Conservation (phyloP, 2,888 invertebrate species). For the Pammene aurita region DNA sequence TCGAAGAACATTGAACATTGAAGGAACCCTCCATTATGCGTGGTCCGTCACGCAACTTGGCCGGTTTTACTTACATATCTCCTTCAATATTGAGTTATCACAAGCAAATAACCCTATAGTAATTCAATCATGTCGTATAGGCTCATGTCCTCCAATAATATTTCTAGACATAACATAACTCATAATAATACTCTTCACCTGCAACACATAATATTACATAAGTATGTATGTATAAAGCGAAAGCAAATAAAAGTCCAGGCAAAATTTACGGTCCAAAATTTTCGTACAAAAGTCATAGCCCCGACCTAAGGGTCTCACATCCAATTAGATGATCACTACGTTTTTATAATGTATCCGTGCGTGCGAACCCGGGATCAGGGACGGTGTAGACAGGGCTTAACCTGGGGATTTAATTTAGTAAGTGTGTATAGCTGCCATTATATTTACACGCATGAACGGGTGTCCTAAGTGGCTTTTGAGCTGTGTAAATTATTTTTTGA, state of each 20-base stretch:
- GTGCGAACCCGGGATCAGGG: conserved; percentile 21
- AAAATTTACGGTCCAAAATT: background rate
- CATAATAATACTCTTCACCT: too few species aligned
- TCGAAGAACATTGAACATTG: too few species aligned
- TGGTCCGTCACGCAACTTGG: too few species aligned
- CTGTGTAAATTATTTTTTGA: background rate
- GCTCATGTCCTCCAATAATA: too few species aligned
- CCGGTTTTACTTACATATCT: too few species aligned
- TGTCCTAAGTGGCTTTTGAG: background rate
- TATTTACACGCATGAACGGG: background rate
- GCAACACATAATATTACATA: background rate
- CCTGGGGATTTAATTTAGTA: background rate
- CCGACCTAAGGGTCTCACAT: conserved; percentile 17
- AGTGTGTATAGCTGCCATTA: conserved; percentile 8
- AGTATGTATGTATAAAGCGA: background rate
- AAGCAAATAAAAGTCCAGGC: background rate
- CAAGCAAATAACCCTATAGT: too few species aligned
- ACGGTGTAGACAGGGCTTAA: conserved; percentile 14
- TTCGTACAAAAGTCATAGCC: conserved; percentile 18
- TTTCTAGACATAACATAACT: too few species aligned
- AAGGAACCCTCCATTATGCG: too few species aligned
- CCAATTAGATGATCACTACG: conserved; percentile 36
- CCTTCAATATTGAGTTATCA: too few species aligned
- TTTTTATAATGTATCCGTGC: conserved; percentile 39
- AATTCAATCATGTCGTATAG: too few species aligned